Evolutionary conservation across 2,888 invertebrate species (phyloP), one percentile per base, ranked within the genome.

Genomic region (Scrobipalpa atriplicella): DNA sequence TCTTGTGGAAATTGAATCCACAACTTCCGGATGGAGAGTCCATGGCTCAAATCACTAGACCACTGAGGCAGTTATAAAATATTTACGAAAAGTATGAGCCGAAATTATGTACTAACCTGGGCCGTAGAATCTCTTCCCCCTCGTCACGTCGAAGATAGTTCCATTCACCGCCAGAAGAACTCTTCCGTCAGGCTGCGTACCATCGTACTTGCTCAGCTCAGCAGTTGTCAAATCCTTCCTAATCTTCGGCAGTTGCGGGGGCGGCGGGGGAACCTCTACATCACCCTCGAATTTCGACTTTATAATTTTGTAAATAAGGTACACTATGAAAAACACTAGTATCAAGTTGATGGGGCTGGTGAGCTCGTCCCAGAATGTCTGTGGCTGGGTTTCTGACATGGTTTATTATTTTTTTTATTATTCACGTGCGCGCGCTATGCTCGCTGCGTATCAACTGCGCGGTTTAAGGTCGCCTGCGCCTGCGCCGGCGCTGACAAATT

Each of bases 61-160:
- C n/a, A n/a, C n/a, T n/a, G n/a, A n/a, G n/a, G n/a, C n/a, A n/a
- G n/a, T n/a, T n/a, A n/a, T n/a, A n/a, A n/a, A n/a, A n/a, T n/a
- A n/a, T n/a, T n/a, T n/a, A n/a, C n/a, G n/a, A n/a, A n/a, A n/a
- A n/a, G n/a, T n/a, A n/a, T n/a, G n/a, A n/a, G n/a, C n/a, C n/a
- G n/a, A n/a, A n/a, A n/a, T n/a, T n/a, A n/a, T n/a, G n/a, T n/a
- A 84, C 89, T 85, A 92, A 98, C 98, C 98, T 83, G 98, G 98
- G 8, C 99, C 99, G 87, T 99, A 99, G 88, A 98, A 98, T 71
- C 95, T 93, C 83, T 96, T 97, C 68, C 98, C 98, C 83, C 94
- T 95, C 29, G 99, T 98, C 71, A 97, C 98, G 93, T 99, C 99
- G 90, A 98, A 99, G 52, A 99, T 96, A 83, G 95, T 97, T 66